phyloP scores from a whole-genome alignment of 2,888 invertebrate genomes.

The Dryobotodes eremita region DNA sequence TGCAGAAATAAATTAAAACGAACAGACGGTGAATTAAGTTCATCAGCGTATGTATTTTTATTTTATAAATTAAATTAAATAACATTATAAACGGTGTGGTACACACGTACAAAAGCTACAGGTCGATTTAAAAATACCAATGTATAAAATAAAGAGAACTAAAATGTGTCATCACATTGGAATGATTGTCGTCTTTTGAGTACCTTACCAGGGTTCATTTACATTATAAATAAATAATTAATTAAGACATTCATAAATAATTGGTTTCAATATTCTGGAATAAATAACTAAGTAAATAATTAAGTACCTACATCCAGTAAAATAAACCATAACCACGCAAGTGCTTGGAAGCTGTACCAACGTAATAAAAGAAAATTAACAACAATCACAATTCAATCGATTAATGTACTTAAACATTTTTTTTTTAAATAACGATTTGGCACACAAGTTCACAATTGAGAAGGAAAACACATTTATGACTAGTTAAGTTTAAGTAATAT shows the following conservation, averaged over 20 bases:
- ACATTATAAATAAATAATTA: not conserved
- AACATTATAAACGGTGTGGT: slow-evolving; percentile 31
- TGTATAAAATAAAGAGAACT: slow-evolving; percentile 16
- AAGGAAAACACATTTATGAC: slow-evolving; percentile 66
- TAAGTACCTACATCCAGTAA: slow-evolving; percentile 33
- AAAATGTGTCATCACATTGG: slow-evolving; percentile 34
- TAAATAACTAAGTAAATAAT: slow-evolving; percentile 40
- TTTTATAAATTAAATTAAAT: slow-evolving; percentile 32
- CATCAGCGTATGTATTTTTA: slow-evolving; percentile 43
- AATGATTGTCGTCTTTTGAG: slow-evolving; percentile 55
- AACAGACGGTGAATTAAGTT: slow-evolving; percentile 16
- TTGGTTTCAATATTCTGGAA: slow-evolving; percentile 15
- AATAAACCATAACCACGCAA: slow-evolving; percentile 16
- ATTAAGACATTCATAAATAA: slow-evolving; percentile 5
- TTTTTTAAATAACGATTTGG: slow-evolving; percentile 64
- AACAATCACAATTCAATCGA: slow-evolving; percentile 44
- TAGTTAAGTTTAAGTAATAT: slow-evolving; percentile 60
- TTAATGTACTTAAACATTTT: slow-evolving; percentile 2
- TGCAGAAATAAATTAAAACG: slow-evolving; percentile 23
- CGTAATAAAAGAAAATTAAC: slow-evolving; percentile 10
- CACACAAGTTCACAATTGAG: slow-evolving; percentile 64
- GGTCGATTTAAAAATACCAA: slow-evolving; percentile 24
- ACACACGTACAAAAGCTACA: slow-evolving; percentile 63
- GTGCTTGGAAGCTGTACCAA: slow-evolving; percentile 20
- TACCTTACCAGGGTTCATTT: slow-evolving; percentile 6